Evolutionary conservation across 2,797 vertebrate species (phyloP), one percentile per base, ranked within the genome.

Genomic region (Rhinophrynus dorsalis): DNA sequence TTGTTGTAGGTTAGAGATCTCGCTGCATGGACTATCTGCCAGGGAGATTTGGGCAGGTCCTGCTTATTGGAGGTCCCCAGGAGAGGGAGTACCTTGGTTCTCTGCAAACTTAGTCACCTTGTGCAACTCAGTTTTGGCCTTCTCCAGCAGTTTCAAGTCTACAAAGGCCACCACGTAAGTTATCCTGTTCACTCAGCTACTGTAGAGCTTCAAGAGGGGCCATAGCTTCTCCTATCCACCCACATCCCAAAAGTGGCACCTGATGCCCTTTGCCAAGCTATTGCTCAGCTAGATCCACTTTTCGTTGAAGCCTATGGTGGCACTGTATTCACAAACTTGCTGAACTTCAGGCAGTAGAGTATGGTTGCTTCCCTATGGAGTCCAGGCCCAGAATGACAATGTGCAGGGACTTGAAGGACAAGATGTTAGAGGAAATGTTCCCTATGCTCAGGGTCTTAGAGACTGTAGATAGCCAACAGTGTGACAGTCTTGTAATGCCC

Each of bases 151-250:
- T 79, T 98, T 96, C 18, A 93, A 92, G 75, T 99, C 96, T 78
- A 98, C 96, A 0, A 96, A 99, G 90, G 98, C 96, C 91, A 99
- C 96, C 80, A 99, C 96, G 79, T 97, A 99, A 80, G 98, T 97
- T 85, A 99, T 97, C 56, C 96, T 96, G 72, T 98, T 96, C 35
- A 96, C 96, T 84, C 96, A 96, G 74, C 96, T 93, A 83, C 96
- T 98, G 87, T 98, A 98, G n/a, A 96, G 95, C 77, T 97, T 98
- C 96, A 96, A 98, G 38, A 98, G 90, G 21, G 96, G 96, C 70
- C 96, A 88, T 81, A 98, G 92, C 88, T 98, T 98, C 91, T 98
- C 96, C 84, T 98, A 96, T 20, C 96, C 96, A 0, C 96, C 96
- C 48, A 98, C 96, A 68, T 98, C 96, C 96, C 96, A 98, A 79